A percentile compares a stretch with the other conserved stretches of the same genome.
Conservation (phyloP, 2,888 invertebrate species). For the Cabera pusaria region DNA sequence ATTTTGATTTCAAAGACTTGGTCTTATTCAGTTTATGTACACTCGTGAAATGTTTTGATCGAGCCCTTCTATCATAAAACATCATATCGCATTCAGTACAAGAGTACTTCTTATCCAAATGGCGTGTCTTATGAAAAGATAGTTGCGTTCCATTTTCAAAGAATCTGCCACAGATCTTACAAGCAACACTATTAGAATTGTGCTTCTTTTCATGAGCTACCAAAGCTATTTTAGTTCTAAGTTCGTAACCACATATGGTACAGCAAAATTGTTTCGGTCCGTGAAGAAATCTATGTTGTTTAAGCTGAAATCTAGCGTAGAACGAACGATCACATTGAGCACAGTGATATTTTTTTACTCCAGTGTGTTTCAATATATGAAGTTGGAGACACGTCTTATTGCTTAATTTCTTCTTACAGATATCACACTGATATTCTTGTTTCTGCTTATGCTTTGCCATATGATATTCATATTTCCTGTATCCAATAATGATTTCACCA, state of each 20-base stretch:
- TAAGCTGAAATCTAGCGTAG: not conserved
- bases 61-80: too few relatives aligned
- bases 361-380: not conserved
- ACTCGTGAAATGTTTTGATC: too few relatives aligned
- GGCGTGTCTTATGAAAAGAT: conserved; percentile 50
- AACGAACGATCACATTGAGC: conserved; percentile 3
- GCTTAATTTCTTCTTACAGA: not conserved
- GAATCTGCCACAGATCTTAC: conserved; percentile 59
- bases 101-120: conserved; percentile 49
- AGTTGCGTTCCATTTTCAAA: conserved; percentile 47
- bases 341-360: not conserved
- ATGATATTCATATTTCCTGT: not conserved
- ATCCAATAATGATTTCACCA: conserved; percentile 1
- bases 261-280: not conserved
- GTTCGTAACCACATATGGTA: conserved; percentile 4
- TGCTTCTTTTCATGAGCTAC: conserved; percentile 58
- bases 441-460: conserved; percentile 3
- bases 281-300: not conserved
- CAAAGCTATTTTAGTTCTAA: conserved; percentile 33
- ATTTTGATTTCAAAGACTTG: too few relatives aligned
- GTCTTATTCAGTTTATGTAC: too few relatives aligned
- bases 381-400: not conserved
- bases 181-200: conserved; percentile 46
- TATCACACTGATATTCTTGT: not conserved
- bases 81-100: conserved; percentile 56